A percentile compares a stretch with the other conserved stretches of the same genome.
Conservation (phyloP, 1,140 invertebrate genomes). For the Piezodorus guildinii region DNA sequence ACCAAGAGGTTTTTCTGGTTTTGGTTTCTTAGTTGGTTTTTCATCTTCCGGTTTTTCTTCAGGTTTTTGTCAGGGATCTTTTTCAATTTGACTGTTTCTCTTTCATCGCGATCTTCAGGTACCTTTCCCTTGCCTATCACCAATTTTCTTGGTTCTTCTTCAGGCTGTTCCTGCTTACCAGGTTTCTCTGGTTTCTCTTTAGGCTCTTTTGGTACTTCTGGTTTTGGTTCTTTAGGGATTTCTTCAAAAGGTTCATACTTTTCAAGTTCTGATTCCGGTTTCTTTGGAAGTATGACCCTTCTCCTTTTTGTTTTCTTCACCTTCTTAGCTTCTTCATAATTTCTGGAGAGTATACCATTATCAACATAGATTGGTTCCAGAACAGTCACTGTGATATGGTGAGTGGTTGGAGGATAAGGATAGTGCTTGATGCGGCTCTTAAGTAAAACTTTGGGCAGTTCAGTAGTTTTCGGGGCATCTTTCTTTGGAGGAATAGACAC, state of each 20-base stretch:
- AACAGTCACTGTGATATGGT: slow-evolving; percentile 27
- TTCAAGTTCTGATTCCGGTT: slow-evolving; percentile 36
- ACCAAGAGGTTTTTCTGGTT: slow-evolving; percentile 24
- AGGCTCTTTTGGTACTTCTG: slow-evolving; percentile 10
- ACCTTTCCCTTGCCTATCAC: slow-evolving; percentile 34
- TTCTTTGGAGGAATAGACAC: background rate
- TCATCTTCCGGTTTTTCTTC: slow-evolving; percentile 29
- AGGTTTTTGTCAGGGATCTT: slow-evolving; percentile 23
- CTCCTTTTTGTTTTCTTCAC: slow-evolving; percentile 45
- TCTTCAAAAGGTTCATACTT: slow-evolving; percentile 27
- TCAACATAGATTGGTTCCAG: slow-evolving; percentile 36
- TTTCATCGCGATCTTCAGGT: slow-evolving; percentile 28
- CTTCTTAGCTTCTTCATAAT: slow-evolving; percentile 52
- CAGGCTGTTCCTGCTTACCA: slow-evolving; percentile 19
- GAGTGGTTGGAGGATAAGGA: slow-evolving; percentile 35
- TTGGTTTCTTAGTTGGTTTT: slow-evolving; percentile 29
- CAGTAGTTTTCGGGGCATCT: slow-evolving; percentile 20
- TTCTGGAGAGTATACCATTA: slow-evolving; percentile 53
- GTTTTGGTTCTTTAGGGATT: slow-evolving; percentile 25
- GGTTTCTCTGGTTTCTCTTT: slow-evolving; percentile 20
- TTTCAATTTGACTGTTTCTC: slow-evolving; percentile 27
- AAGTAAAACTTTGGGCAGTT: slow-evolving; percentile 47
- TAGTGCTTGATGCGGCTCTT: slow-evolving; percentile 48
- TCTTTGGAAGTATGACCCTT: slow-evolving; percentile 36
- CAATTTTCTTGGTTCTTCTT: slow-evolving; percentile 34